Conservation (phyloP, 2,888 invertebrate species). For the Nemotelus pantherinus region DNA sequence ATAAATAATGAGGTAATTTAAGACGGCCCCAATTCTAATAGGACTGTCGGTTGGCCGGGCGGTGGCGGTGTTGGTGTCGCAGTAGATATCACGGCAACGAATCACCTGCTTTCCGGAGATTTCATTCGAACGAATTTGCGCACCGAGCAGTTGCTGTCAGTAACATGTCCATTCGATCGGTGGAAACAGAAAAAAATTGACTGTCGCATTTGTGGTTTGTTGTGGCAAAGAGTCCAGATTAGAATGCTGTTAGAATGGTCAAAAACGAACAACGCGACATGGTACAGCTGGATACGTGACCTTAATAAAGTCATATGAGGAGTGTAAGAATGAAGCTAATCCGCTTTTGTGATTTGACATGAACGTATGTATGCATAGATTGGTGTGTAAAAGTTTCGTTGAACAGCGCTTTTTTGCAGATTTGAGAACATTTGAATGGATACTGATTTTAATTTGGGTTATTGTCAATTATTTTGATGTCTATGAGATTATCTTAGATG, state of each 20-base stretch:
- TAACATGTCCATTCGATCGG: too few relatives aligned
- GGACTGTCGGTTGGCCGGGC: background rate
- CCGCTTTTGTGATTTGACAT: background rate
- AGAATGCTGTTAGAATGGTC: background rate
- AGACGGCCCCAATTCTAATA: slow-evolving; percentile 17
- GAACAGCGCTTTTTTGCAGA: too few relatives aligned
- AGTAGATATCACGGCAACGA: background rate
- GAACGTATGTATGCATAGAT: background rate
- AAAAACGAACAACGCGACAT: slow-evolving; percentile 16
- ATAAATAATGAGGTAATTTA: slow-evolving; percentile 42
- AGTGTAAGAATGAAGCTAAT: slow-evolving; percentile 21
- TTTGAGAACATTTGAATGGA: too few relatives aligned
- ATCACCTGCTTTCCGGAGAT: slow-evolving; percentile 20
- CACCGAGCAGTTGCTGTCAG: background rate
- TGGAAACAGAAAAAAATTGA: too few relatives aligned
- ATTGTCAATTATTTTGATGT: too few relatives aligned
- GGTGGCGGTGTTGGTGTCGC: background rate
- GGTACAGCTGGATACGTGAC: background rate
- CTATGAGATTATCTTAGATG: too few relatives aligned
- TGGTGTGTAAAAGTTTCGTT: too few relatives aligned
- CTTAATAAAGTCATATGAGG: slow-evolving; percentile 28
- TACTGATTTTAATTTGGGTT: too few relatives aligned
- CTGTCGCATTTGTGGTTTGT: too few relatives aligned
- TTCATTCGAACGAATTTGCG: background rate
- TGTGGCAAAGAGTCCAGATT: too few relatives aligned